A percentile compares a stretch with the other conserved stretches of the same genome.
phyloP scores from a whole-genome alignment of 2,888 invertebrate genomes.

The Coelogynopora nodosa region DNA sequence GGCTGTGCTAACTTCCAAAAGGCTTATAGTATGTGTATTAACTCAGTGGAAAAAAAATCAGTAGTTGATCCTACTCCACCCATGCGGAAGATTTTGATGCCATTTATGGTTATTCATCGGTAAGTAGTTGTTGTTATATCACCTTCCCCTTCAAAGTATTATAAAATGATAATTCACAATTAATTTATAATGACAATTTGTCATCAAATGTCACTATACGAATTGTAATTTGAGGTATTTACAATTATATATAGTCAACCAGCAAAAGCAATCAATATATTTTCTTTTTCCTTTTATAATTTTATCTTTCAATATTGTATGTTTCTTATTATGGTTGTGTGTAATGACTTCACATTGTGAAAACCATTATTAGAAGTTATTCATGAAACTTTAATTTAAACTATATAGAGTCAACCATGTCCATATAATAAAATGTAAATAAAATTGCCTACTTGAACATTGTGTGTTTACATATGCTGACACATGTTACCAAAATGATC shows the following conservation, averaged over 20 bases:
- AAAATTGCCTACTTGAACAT: no score
- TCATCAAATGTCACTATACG: not conserved
- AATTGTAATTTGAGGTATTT: no score
- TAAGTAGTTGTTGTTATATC: not conserved
- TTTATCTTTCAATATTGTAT: not conserved
- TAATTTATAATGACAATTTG: no score
- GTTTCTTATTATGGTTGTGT: not conserved
- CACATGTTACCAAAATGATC: no score
- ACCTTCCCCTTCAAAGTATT: no score
- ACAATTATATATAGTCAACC: no score
- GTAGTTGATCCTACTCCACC: not conserved
- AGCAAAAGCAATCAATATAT: not conserved
- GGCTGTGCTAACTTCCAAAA: not conserved
- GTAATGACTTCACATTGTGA: not conserved
- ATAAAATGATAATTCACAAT: no score
- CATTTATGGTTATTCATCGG: slow-evolving; percentile 17
- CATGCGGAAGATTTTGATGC: not conserved
- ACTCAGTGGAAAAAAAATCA: not conserved
- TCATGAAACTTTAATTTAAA: not conserved
- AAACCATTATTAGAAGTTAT: not conserved
- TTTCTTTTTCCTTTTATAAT: no score
- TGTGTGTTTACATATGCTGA: no score
- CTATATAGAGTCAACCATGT: no score
- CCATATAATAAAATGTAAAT: no score
- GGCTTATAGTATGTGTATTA: not conserved